Evolutionary conservation across 2,113 vertebrate species (phyloP).

Genomic region (Nyctibius bracteatus): DNA sequence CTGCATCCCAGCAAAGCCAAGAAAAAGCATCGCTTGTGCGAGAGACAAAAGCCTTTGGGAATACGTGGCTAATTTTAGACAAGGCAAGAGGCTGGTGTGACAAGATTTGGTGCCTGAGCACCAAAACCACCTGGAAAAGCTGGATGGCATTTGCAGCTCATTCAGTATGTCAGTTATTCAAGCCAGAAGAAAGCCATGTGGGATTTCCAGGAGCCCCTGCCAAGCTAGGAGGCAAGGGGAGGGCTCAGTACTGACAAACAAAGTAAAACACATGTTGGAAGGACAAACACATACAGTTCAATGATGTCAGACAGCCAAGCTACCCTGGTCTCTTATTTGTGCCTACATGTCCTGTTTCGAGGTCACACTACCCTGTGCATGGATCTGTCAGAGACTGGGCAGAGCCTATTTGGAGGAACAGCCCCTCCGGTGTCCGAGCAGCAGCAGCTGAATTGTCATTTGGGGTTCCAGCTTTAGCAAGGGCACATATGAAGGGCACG

Average conservation of each 20-base stretch:
- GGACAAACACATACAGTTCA: background rate
- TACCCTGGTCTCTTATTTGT: background rate
- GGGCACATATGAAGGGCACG: background rate
- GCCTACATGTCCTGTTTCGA: rapidly evolving
- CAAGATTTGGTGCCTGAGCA: background rate
- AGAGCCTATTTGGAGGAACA: background rate
- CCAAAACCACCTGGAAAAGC: background rate
- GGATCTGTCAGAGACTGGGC: no score
- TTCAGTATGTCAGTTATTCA: background rate
- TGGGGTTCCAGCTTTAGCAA: background rate
- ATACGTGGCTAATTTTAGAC: rapidly evolving
- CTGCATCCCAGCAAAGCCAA: background rate
- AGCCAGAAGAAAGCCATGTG: background rate
- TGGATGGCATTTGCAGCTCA: background rate
- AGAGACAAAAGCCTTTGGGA: background rate
- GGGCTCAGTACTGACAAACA: background rate
- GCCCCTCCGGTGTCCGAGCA: background rate
- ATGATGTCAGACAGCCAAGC: background rate
- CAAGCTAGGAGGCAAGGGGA: background rate
- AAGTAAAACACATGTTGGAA: background rate
- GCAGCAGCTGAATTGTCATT: background rate
- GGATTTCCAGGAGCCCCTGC: background rate
- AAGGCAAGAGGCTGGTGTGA: background rate
- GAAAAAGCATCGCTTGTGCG: background rate
- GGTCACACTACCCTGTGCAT: rapidly evolving